A percentile compares a stretch with the other conserved stretches of the same genome.
Evolutionary conservation across 1,140 invertebrate genomes (phyloP).

Genomic region (Lepidostoma basale): DNA sequence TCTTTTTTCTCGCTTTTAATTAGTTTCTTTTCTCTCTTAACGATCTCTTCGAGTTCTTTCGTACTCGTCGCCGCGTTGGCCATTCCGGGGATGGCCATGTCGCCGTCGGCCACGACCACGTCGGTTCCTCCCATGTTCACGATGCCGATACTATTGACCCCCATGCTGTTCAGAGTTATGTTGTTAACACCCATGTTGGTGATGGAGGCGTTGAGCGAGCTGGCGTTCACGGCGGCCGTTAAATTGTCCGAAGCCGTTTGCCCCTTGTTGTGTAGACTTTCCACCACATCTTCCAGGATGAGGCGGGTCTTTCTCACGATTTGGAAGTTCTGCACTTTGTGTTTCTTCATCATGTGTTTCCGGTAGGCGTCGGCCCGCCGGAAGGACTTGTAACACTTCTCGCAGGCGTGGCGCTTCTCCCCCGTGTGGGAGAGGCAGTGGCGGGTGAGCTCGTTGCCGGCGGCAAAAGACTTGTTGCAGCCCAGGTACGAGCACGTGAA

Average conservation of each 20-base stretch:
- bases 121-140: constrained; percentile 11
- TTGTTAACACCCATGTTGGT: constrained; percentile 16
- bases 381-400: constrained; percentile 19
- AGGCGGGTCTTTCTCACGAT: constrained; percentile 5
- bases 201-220: not conserved
- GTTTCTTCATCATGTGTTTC: constrained; percentile 25
- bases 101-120: not conserved
- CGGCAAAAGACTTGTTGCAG: constrained; percentile 27
- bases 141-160: not conserved
- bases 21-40: constrained; percentile 18
- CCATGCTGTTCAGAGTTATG: constrained; percentile 14
- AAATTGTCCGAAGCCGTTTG: constrained; percentile 3
- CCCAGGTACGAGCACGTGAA: constrained; percentile 16
- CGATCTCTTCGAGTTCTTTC: constrained; percentile 17
- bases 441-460: constrained; percentile 20
- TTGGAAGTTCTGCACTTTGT: constrained; percentile 18
- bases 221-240: not conserved
- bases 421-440: constrained; percentile 22
- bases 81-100: constrained; percentile 11
- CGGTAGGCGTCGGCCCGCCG: constrained; percentile 2
- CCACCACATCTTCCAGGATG: constrained; percentile 18
- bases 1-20: constrained; percentile 17
- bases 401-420: constrained; percentile 16
- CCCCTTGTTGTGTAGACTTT: not conserved
- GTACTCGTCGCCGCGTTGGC: constrained; percentile 5